Evolutionary conservation across 2,797 vertebrate genomes (phyloP).

Genomic region (Betta splendens): DNA sequence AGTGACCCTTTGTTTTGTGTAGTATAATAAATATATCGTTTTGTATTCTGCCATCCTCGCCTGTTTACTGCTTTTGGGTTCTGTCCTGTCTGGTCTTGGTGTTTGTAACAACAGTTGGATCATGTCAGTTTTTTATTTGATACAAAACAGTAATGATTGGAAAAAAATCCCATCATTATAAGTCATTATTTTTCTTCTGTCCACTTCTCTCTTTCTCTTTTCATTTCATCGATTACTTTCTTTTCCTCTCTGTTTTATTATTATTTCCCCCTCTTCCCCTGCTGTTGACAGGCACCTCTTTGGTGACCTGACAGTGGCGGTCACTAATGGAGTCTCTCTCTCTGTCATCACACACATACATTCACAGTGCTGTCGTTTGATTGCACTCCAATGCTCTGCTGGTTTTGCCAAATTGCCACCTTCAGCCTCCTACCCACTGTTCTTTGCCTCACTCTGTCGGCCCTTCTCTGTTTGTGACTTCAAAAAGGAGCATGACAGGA

Average conservation of each 20-base stretch:
- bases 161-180: too few species aligned
- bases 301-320: slow-evolving; percentile 41
- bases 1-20: too few species aligned
- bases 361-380: slow-evolving; percentile 41
- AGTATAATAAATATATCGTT: too few species aligned
- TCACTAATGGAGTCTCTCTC: slow-evolving; percentile 52
- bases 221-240: too few species aligned
- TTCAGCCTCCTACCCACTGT: slow-evolving; percentile 31
- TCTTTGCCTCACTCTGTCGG: slow-evolving; percentile 8
- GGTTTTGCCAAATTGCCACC: slow-evolving; percentile 65
- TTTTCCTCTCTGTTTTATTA: not conserved
- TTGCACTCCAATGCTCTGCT: slow-evolving; percentile 51
- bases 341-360: slow-evolving; percentile 24
- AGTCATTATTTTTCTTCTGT: not conserved
- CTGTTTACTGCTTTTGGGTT: too few species aligned
- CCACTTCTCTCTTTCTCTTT: too few species aligned
- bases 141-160: too few species aligned
- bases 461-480: slow-evolving; percentile 33
- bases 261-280: slow-evolving; percentile 3
- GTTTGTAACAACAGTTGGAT: too few species aligned
- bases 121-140: too few species aligned
- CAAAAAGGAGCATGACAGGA: slow-evolving; percentile 46
- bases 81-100: too few species aligned
- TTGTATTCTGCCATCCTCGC: too few species aligned
- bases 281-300: slow-evolving; percentile 24